Percentiles rank a stretch among this genome's conserved stretches.
Conservation (phyloP, 2,113 vertebrate genomes). For the Mesembrinibis cayennensis region DNA sequence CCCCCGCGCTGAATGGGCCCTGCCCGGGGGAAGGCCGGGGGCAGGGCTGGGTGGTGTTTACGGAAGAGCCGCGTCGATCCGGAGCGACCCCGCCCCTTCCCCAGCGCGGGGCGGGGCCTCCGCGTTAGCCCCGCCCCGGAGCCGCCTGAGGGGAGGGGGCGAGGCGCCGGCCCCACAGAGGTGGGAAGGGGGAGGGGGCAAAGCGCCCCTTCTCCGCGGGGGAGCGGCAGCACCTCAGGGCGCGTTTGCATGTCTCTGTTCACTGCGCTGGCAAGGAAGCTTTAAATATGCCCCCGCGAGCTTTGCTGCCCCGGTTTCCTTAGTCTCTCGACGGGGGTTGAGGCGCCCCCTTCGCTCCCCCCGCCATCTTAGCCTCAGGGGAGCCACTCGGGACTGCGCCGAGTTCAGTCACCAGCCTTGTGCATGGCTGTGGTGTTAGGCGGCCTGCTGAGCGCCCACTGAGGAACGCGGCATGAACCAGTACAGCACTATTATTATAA, state of each 20-base stretch:
- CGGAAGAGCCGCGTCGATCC: slow-evolving; percentile 19
- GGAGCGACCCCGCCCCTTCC: not conserved
- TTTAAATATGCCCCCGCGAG: not conserved
- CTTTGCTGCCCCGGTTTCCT: not conserved
- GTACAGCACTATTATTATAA: not conserved
- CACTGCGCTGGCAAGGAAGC: not conserved
- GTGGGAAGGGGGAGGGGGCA: fast-evolving
- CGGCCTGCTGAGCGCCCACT: not conserved
- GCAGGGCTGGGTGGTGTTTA: slow-evolving; percentile 42
- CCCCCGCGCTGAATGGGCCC: not conserved
- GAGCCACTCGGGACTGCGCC: fast-evolving
- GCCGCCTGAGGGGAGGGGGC: fast-evolving
- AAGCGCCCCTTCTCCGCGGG: fast-evolving
- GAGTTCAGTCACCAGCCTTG: not conserved
- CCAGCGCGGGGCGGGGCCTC: not conserved
- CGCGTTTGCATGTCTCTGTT: fast-evolving
- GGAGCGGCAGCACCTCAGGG: fast-evolving
- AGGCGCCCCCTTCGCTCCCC: not conserved
- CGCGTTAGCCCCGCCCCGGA: not conserved
- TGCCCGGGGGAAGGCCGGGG: not conserved
- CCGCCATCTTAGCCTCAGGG: not conserved
- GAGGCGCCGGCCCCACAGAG: fast-evolving
- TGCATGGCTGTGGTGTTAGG: not conserved
- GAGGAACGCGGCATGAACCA: not conserved
- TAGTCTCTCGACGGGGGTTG: fast-evolving